These are phyloP conservation scores for Papilio polytes DNA, from an alignment of 1,140 invertebrate genomes.

Conservation along the genomic window DNA sequence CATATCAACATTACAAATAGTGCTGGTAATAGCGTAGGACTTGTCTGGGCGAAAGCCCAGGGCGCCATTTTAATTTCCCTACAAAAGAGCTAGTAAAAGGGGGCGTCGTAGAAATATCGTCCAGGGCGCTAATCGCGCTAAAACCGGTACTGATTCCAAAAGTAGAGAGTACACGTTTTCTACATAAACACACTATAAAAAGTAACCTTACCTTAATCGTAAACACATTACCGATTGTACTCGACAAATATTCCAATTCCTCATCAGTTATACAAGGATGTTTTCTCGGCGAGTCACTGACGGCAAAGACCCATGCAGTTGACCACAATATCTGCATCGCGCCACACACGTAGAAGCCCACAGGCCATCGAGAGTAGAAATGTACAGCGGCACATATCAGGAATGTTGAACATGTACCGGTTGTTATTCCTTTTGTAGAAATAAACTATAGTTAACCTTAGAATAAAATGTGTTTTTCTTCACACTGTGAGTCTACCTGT, in stretches of 20 bases:
- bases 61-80: too few relatives aligned
- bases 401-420: slow-evolving; percentile 88
- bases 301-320: slow-evolving; percentile 85
- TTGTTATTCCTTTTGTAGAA: slow-evolving; percentile 85
- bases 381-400: slow-evolving; percentile 85
- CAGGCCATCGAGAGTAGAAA: slow-evolving; percentile 87
- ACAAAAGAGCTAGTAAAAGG: too few relatives aligned
- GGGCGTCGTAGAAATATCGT: too few relatives aligned
- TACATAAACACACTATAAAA: not conserved
- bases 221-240: slow-evolving; percentile 84
- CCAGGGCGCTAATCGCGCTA: too few relatives aligned
- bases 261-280: slow-evolving; percentile 90
- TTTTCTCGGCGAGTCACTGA: slow-evolving; percentile 88
- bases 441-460: slow-evolving; percentile 7
- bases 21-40: too few relatives aligned
- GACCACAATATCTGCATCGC: slow-evolving; percentile 86
- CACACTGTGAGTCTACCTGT: too few relatives aligned
- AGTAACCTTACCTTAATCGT: slow-evolving; percentile 73
- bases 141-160: not conserved
- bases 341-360: slow-evolving; percentile 89
- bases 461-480: not conserved
- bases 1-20: not conserved
- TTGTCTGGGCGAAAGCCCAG: too few relatives aligned
- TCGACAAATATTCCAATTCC: slow-evolving; percentile 88
- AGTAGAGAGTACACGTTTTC: not conserved